These are phyloP conservation scores for Didymodactylos carnosus DNA, from an alignment of 2,888 invertebrate genomes.

Conservation along the genomic window DNA sequence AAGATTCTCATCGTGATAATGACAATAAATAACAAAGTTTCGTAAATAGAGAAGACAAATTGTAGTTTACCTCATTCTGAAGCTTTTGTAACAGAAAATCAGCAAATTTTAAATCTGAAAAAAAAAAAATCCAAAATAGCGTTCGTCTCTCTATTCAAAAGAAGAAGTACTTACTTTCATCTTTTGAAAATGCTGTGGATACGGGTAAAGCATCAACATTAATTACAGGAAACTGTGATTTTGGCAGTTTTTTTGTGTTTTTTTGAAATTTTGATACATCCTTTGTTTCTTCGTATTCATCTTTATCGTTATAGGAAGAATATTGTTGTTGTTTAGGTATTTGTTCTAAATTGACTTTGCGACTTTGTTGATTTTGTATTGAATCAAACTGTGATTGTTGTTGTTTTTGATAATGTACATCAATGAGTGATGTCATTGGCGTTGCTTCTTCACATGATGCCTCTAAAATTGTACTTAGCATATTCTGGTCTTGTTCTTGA, in stretches of 20 bases:
- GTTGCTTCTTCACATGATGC: background rate
- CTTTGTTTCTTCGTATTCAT: background rate
- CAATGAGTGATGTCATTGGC: background rate
- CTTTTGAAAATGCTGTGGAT: background rate
- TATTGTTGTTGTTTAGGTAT: too few relatives aligned
- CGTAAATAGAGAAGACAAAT: too few relatives aligned
- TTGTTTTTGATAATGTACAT: background rate
- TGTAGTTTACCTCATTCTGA: background rate
- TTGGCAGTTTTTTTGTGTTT: background rate
- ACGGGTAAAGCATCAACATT: background rate
- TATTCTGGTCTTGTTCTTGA: background rate
- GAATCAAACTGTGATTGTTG: background rate
- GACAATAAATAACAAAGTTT: too few relatives aligned
- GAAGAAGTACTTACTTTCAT: background rate
- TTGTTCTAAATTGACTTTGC: too few relatives aligned
- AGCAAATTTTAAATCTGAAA: background rate
- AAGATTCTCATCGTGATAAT: too few relatives aligned
- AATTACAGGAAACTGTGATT: background rate
- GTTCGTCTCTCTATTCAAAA: too few relatives aligned
- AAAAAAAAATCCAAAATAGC: background rate
- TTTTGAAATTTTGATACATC: background rate
- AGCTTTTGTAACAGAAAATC: background rate
- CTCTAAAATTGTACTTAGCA: background rate
- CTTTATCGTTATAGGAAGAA: background rate
- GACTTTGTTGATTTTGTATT: too few relatives aligned